Percentiles rank a stretch among this genome's conserved stretches.
phyloP scores from a whole-genome alignment of 2,888 invertebrate genomes.

The Mesorhabditis sp. region DNA sequence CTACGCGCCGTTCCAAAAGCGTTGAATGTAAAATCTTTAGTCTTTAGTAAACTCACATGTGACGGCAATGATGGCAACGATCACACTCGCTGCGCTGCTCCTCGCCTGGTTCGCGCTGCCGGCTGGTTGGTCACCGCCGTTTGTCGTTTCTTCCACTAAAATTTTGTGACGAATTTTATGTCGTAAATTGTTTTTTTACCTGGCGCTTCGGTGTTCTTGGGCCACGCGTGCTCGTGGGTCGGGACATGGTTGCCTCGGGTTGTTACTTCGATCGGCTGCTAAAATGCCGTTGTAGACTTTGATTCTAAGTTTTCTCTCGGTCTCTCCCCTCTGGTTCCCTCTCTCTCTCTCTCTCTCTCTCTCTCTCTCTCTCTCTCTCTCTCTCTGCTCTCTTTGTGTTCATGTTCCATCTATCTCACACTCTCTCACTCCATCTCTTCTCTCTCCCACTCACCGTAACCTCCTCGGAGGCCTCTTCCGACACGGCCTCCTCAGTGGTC shows the following conservation, averaged over 20 bases:
- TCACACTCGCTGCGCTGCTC: slow-evolving; percentile 33
- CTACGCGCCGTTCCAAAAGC: too few species aligned
- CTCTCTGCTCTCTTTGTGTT: background rate
- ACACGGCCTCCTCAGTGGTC: background rate
- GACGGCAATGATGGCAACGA: slow-evolving; percentile 38
- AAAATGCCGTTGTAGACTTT: background rate
- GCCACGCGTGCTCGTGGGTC: background rate
- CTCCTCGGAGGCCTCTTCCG: slow-evolving; percentile 2
- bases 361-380: background rate
- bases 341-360: background rate
- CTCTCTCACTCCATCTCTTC: too few species aligned
- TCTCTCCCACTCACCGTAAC: background rate
- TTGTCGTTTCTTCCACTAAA: background rate
- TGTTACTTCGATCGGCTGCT: background rate
- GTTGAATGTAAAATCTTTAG: too few species aligned
- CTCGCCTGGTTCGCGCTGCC: slow-evolving; percentile 15
- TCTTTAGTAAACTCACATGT: slow-evolving; percentile 19
- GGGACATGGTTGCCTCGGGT: background rate
- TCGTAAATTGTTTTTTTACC: slow-evolving; percentile 16
- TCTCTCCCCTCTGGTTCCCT: background rate
- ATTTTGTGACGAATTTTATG: too few species aligned
- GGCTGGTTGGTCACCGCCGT: slow-evolving; percentile 8
- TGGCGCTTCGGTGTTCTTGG: background rate
- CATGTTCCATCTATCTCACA: too few species aligned
- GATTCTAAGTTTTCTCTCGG: background rate